These are phyloP conservation scores for Siniperca undulata DNA, from an alignment of 2,797 vertebrate genomes.

Conservation along the genomic window DNA sequence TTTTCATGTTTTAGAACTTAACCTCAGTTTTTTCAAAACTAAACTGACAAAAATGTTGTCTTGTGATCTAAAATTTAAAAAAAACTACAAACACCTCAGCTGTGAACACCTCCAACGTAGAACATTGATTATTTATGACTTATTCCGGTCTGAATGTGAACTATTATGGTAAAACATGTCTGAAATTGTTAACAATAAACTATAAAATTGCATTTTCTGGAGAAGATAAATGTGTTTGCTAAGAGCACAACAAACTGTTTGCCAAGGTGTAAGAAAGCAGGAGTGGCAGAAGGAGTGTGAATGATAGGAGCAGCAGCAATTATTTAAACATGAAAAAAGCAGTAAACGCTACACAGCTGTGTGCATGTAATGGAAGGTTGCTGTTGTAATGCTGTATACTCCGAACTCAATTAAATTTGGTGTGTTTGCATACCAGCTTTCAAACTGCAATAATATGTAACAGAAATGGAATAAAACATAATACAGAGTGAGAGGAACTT, in stretches of 20 bases:
- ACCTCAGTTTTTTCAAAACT: neutral
- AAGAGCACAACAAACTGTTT: neutral
- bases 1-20: neutral
- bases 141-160: neutral
- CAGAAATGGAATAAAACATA: neutral
- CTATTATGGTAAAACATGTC: neutral
- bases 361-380: slow-evolving; percentile 4
- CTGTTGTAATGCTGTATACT: neutral
- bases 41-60: neutral
- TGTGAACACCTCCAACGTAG: neutral
- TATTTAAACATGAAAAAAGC: too few species aligned
- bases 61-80: slow-evolving; percentile 8
- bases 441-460: neutral
- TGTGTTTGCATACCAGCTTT: neutral
- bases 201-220: neutral
- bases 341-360: neutral
- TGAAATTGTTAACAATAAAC: neutral
- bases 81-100: neutral
- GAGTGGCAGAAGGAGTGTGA: neutral
- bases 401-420: neutral
- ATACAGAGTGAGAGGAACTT: neutral
- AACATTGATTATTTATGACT: neutral
- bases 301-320: neutral
- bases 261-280: neutral
- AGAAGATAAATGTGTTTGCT: neutral